Base-by-base conservation (phyloP, 92 coral and sea anemone species). In the Plumapathes pennacea region DNA sequence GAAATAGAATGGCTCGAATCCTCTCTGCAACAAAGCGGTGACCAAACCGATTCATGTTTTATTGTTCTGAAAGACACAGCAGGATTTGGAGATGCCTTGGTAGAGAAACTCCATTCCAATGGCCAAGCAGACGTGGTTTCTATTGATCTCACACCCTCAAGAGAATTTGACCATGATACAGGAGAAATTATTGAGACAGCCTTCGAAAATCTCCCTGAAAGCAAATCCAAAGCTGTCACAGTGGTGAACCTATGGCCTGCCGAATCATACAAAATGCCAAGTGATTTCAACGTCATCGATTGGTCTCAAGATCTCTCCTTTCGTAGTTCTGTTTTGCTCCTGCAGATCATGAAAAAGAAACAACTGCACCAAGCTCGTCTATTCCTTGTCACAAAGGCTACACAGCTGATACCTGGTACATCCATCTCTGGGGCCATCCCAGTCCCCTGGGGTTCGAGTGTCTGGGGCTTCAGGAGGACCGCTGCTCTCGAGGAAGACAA, bases 401-500 rank as follows among this genome's bases (percentile, higher is more conserved):
- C 89, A 8, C 82, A 65, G 70, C 10, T 69, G 0, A 37, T 80
- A 7, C n/a, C n/a, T n/a, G 29, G 32, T 3, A 32, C 44, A 30
- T 37, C 5, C 12, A 14, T 21, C 12, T 28, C 51, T 25, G 17
- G 10, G 12, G 46, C 51, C 26, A 39, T 22, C 13, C 21, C 55
- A 20, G 24, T 84, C 17, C 90, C 90, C 0, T 84, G 81, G 81
- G 57, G 65, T 6, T 24, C 82, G 12, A 71, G 73, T 4, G 53
- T 78, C 24, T 74, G 84, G 84, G 90, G 90, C 10, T 59, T 84
- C 4, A 59, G 74, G 28, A 53, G 90, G 67, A 78, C 90, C 0
- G 77, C 84, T 25, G 62, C 74, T 10, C 78, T 71, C 17, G 90
- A 84, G 49, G 56, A 53, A 22, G 53, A 39, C 9, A 54, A 53